Base-by-base conservation (phyloP, 2,888 invertebrate genomes). In the Cetonia aurata region DNA sequence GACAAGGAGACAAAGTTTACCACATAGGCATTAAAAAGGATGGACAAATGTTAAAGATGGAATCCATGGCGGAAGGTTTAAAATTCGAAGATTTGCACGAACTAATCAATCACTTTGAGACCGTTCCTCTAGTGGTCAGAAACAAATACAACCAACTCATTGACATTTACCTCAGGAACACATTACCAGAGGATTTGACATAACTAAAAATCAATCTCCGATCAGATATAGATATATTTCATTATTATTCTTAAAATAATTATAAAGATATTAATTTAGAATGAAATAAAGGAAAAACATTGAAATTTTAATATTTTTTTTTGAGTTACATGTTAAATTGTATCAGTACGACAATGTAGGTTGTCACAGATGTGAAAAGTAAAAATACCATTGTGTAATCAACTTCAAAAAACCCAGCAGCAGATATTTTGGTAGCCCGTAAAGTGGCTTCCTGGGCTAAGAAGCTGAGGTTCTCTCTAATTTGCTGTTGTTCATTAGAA, bases 321-420 rank as follows among this genome's bases (percentile, higher is more conserved):
- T 44, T 12, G 44, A 10, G 13, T 41, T 50, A 65, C 50, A 65
- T 65, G 6, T 65, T 67, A 53, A 71, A 71, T 19, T 71, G 71
- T n/a, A 71, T 71, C 17, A 71, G 33, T 8, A 71, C 71, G 8
- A 71, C 71, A 6, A 71, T 53, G 50, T 68, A 71, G 6, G 71
- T 69, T 6, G 71, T 71, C 37, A 69, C 65, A 0, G 71, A 69
- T 13, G 69, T 68, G 17, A 71, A 65, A 15, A 71, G 37, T 9
- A 69, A 42, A 42, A 71, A 71, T 13, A 71, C 56, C 71, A 71
- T 71, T 3, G 71, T 71, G 42, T 71, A 68, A 31, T 71, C 71
- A n/a, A 71, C 69, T 6, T 65, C 69, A 19, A 71, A 71, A 17
- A 71, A 71, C 46, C 71, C 71, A 13, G 71, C 71, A 13, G 71